Percentiles rank a stretch among this genome's conserved stretches.
Evolutionary conservation across 2,888 invertebrate species (phyloP).

Genomic region (Phoronis australis): DNA sequence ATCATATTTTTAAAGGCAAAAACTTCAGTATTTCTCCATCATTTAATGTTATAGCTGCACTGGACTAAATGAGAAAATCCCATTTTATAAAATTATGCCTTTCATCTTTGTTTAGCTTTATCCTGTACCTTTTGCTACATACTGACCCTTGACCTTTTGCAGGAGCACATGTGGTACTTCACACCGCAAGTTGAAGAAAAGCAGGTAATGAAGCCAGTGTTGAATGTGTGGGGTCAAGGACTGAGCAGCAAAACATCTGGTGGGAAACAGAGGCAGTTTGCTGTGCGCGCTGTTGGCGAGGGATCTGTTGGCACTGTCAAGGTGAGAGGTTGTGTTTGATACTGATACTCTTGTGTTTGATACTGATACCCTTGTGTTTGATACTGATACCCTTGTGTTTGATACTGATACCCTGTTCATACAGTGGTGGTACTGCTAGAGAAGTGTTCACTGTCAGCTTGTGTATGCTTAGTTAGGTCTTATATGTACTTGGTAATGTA

Average conservation of each 20-base stretch:
- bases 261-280: constrained; percentile 40
- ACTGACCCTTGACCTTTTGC: no score
- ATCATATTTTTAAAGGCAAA: no score
- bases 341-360: no score
- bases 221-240: constrained; percentile 47
- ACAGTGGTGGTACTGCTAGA: no score
- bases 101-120: not conserved
- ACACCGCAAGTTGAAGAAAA: constrained; percentile 34
- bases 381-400: no score
- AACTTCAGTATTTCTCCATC: not conserved
- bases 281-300: constrained; percentile 40
- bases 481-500: no score
- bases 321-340: constrained; percentile 21
- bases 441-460: no score
- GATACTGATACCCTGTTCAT: no score
- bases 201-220: constrained; percentile 43
- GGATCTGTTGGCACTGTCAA: constrained; percentile 43
- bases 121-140: no score
- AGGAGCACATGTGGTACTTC: constrained; percentile 41
- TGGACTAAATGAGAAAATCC: not conserved
- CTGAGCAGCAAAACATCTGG: constrained; percentile 36
- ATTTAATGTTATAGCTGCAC: not conserved
- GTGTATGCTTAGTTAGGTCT: no score
- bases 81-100: not conserved
- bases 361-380: no score